Evolutionary conservation across 2,888 invertebrate species (phyloP), one percentile per base, ranked within the genome.

Genomic region (Patella caerulea): DNA sequence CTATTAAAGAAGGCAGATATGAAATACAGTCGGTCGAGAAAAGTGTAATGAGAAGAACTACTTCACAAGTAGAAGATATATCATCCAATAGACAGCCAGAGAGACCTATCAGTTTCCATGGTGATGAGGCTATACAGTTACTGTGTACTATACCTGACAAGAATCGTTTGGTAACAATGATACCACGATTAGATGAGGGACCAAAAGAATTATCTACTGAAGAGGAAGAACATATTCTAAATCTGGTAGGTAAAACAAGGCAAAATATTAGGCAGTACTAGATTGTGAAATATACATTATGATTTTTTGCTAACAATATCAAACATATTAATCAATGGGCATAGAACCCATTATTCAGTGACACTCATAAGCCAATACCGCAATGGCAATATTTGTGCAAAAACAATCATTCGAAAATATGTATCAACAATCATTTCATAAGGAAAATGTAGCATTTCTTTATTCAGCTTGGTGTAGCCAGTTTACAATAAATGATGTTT

Each of bases 151-250:
- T 24, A 65, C 24, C 65, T 15, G 24, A 65, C 19, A 65, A 19
- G 19, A 45, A 45, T 45, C 45, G 78, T 59, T 73, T 82, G 9
- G 81, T 88, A 12, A 85, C 86, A 0, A 88, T 89, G 73, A 87
- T 90, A 76, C 88, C 88, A 7, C 86, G 83, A 34, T 77, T 91
- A 69, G 86, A 88, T 73, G 86, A 85, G 15, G 90, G 90, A 0
- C 78, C 85, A 0, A 81, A 82, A 14, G 84, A 84, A 12, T 82
- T 89, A 12, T 79, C 85, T 1, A 82, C 83, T 15, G 88, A 89
- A 71, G 84, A 88, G 75, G 88, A 88, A 54, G 87, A 88, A 71
- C 85, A 85, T 70, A 78, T 89, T 14, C 73, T 83, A 12, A 81
- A 84, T 53, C 87, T 89, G 87, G 90, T 89, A 75, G 77, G 82